These are phyloP conservation scores for Rhadina sibilatrix DNA, from an alignment of 2,113 vertebrate genomes.

Conservation along the genomic window DNA sequence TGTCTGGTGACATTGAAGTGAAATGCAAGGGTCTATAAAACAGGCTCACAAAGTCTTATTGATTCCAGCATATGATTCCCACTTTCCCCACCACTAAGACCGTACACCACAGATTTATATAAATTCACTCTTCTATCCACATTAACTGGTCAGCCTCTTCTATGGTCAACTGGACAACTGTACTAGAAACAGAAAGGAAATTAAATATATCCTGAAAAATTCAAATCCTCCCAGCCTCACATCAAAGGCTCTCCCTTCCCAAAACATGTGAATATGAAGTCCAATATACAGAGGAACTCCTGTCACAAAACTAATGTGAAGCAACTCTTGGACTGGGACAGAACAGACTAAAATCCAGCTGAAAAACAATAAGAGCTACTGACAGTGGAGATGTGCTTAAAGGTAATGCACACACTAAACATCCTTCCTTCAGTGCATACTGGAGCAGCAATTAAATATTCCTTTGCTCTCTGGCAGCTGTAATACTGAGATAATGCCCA, in stretches of 20 bases:
- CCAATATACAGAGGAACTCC: neutral
- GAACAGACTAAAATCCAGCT: neutral
- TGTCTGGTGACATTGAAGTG: neutral
- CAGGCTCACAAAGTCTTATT: neutral
- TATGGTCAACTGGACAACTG: neutral
- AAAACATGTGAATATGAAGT: accelerated
- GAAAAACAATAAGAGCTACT: neutral
- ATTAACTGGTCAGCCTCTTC: neutral
- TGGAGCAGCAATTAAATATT: neutral
- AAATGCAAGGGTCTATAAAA: neutral
- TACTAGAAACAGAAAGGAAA: neutral
- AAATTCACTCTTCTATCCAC: neutral
- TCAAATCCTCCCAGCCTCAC: neutral
- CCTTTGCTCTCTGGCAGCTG: neutral
- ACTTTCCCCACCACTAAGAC: neutral
- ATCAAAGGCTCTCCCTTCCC: neutral
- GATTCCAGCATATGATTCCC: neutral
- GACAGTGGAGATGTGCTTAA: neutral
- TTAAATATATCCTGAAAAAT: neutral
- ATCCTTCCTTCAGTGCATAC: neutral
- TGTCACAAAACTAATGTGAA: neutral
- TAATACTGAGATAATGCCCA: neutral
- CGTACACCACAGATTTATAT: neutral
- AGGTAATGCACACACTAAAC: neutral
- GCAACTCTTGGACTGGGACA: neutral